A percentile compares a stretch with the other conserved stretches of the same genome.
Conservation (phyloP, 2,797 vertebrate genomes). For the Botia kubotai region DNA sequence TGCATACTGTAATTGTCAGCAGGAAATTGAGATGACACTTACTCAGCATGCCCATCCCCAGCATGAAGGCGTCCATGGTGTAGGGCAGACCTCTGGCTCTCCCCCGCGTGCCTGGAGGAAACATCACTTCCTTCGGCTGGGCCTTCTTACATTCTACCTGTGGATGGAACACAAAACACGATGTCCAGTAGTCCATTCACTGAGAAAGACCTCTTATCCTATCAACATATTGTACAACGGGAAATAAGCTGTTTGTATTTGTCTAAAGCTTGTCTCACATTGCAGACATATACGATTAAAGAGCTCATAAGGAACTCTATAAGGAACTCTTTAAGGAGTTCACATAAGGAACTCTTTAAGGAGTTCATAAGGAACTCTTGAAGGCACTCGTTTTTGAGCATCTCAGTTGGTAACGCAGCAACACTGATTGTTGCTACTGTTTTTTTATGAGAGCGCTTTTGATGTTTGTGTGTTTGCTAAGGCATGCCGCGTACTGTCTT, state of each 20-base stretch:
- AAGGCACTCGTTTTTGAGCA: conserved; percentile 37
- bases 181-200: background rate
- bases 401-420: conserved; percentile 39
- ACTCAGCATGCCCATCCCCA: conserved; percentile 93
- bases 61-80: conserved; percentile 92
- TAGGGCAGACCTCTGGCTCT: conserved; percentile 88
- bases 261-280: background rate
- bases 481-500: conserved; percentile 54
- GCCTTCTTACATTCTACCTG: conserved; percentile 96
- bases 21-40: conserved; percentile 69
- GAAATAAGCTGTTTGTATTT: background rate
- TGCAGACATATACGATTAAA: conserved; percentile 10
- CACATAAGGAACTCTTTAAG: background rate
- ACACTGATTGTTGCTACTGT: conserved; percentile 34
- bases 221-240: background rate
- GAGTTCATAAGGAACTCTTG: background rate
- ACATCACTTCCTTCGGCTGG: conserved; percentile 94
- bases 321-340: background rate
- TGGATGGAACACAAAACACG: conserved; percentile 50
- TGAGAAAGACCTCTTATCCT: background rate
- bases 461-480: conserved; percentile 55
- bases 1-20: conserved; percentile 12
- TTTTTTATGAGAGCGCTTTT: conserved; percentile 47
- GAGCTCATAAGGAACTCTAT: conserved; percentile 1
- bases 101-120: conserved; percentile 89